These are phyloP conservation scores for Lindbergichthys nudifrons DNA, from an alignment of 2,797 vertebrate species.

Conservation along the genomic window DNA sequence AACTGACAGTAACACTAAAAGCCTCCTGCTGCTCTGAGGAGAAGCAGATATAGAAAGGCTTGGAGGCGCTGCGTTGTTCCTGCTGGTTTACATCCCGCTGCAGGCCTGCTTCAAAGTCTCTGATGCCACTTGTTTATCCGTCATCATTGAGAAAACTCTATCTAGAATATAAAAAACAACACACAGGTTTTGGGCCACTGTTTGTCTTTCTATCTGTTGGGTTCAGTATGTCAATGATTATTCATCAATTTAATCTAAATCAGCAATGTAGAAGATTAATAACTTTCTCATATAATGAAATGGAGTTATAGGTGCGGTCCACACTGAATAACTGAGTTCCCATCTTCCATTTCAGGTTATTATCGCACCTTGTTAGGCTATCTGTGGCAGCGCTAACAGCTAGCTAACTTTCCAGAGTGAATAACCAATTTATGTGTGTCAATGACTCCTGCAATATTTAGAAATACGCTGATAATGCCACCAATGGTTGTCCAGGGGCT, in stretches of 20 bases:
- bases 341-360: background rate
- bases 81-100: background rate
- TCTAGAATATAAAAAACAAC: background rate
- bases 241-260: background rate
- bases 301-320: background rate
- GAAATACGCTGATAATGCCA: background rate
- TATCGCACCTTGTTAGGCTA: background rate
- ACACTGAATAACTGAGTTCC: background rate
- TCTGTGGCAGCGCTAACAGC: background rate
- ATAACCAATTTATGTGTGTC: background rate
- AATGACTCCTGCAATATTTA: background rate
- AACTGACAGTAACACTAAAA: conserved; percentile 33
- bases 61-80: conserved; percentile 12
- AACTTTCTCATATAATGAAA: background rate
- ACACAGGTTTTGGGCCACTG: too few species aligned
- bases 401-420: background rate
- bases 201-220: background rate
- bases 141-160: background rate
- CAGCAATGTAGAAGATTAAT: background rate
- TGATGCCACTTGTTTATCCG: background rate
- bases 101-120: background rate
- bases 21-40: conserved; percentile 57
- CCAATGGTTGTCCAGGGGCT: background rate
- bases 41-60: conserved; percentile 26
- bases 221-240: background rate